These are phyloP conservation scores for Brachystomella parvula DNA, from an alignment of 1,140 invertebrate genomes.

Conservation along the genomic window DNA sequence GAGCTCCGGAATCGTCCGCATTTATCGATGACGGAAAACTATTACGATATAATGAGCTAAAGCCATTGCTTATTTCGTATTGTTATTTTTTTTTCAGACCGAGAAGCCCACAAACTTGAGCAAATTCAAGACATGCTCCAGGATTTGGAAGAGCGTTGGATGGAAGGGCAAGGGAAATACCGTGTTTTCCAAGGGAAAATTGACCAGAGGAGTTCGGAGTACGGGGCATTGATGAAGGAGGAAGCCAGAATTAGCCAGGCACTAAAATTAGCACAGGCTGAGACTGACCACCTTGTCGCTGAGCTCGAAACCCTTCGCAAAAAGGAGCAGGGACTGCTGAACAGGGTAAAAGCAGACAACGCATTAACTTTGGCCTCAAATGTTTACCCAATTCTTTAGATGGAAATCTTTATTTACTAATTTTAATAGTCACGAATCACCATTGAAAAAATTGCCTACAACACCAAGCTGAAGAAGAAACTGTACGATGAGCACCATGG, in stretches of 20 bases:
- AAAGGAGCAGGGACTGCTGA: constrained; percentile 23
- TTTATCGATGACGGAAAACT: too few relatives aligned
- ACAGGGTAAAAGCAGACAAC: constrained; percentile 20
- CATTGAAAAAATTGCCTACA: constrained; percentile 22
- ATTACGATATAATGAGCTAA: too few relatives aligned
- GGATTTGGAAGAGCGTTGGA: constrained; percentile 13
- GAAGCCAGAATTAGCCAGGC: constrained; percentile 21
- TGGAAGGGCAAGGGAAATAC: constrained; percentile 22
- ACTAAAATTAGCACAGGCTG: constrained; percentile 13
- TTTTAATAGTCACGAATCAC: constrained; percentile 7
- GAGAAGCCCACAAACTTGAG: constrained; percentile 30
- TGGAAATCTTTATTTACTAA: background rate
- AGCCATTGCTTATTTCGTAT: too few relatives aligned
- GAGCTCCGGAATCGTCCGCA: background rate
- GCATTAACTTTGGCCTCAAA: too few relatives aligned
- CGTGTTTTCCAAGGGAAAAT: constrained; percentile 18
- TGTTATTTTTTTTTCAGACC: constrained; percentile 16
- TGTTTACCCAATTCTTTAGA: too few relatives aligned
- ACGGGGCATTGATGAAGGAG: constrained; percentile 20
- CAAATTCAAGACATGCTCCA: constrained; percentile 24
- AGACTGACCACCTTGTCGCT: constrained; percentile 22
- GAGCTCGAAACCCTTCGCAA: constrained; percentile 21
- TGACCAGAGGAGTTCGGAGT: constrained; percentile 16
- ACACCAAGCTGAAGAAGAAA: constrained; percentile 19
- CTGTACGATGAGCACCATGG: constrained; percentile 28